Base-by-base conservation (phyloP, 2,888 invertebrate genomes). In the Cataglyphis livida region DNA sequence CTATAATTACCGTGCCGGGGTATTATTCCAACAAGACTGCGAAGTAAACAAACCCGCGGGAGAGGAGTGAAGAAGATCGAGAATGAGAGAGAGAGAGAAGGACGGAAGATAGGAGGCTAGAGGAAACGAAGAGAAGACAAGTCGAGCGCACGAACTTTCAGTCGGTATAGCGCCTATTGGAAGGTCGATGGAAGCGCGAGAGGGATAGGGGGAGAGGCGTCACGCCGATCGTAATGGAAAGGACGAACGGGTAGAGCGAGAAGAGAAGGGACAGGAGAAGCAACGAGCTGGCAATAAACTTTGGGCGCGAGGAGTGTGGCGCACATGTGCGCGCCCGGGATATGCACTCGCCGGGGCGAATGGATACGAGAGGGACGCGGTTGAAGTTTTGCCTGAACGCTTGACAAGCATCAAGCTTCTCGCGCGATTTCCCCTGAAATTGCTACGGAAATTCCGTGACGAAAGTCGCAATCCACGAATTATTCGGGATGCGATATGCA, bases 291-390 rank as follows among this genome's bases (percentile, higher is more conserved):
- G 92, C 90, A 92, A 92, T 93, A 93, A 93, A 93, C 91, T 92
- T 90, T 89, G 87, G 78, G 87, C 90, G 81, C 91, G 90, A 91
- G 91, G 92, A 92, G 93, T 93, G 93, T 92, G 92, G 91, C 88
- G 89, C 93, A 92, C 93, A 92, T 93, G 93, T 48, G 18, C 48
- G 91, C 91, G 86, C 82, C 79, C 85, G 84, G 87, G 84, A 88
- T 88, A 88, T 79, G 85, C 84, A 83, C 78, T 88, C 62, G 85
- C 51, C 57, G 86, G 71, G 86, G 71, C 82, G 85, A 83, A 70
- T 71, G 84, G 83, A 64, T 76, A 44, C 38, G 83, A 66, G 84
- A 81, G 57, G 65, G 71, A 83, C 78, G 73, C 41, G 66, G 38
- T 28, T 54, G 25, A 41, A 76, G 59, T 66, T 68, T 41, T 44